These are phyloP conservation scores for Masnerella sp. DNA, from an alignment of 2,888 invertebrate genomes.

Conservation along the genomic window DNA sequence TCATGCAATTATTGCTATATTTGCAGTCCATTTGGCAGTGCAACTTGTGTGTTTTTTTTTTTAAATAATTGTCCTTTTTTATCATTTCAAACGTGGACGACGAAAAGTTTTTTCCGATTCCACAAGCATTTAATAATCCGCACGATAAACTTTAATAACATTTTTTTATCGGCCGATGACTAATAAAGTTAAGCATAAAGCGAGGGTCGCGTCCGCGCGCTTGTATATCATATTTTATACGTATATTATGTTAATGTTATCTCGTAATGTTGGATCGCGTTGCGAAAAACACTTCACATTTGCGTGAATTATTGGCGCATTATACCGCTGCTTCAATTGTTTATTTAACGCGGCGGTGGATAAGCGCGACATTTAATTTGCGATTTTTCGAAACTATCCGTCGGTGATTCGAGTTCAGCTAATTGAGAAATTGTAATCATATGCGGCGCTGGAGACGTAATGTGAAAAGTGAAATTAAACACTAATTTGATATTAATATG, in stretches of 20 bases:
- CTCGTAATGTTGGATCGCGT: slow-evolving; percentile 14
- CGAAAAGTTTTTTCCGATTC: slow-evolving; percentile 32
- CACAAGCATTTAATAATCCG: slow-evolving; percentile 27
- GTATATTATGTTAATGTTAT: slow-evolving; percentile 48
- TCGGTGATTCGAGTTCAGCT: too few relatives aligned
- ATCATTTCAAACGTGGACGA: too few relatives aligned
- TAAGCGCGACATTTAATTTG: background rate
- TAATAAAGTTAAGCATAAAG: slow-evolving; percentile 29
- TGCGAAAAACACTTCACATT: slow-evolving; percentile 44
- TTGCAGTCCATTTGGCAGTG: too few relatives aligned
- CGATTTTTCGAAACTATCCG: too few relatives aligned
- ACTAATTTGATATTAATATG: slow-evolving; percentile 1
- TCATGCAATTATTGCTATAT: too few relatives aligned
- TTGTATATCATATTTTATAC: slow-evolving; percentile 25
- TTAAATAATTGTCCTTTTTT: too few relatives aligned
- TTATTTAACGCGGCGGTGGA: slow-evolving; percentile 25
- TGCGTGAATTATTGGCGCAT: slow-evolving; percentile 36
- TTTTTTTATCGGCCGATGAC: slow-evolving; percentile 23
- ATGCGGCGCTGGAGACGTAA: too few relatives aligned
- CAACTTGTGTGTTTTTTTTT: too few relatives aligned
- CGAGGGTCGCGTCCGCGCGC: slow-evolving; percentile 1
- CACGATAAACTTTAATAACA: slow-evolving; percentile 40
- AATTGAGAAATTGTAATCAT: too few relatives aligned
- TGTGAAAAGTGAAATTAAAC: too few relatives aligned
- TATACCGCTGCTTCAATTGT: slow-evolving; percentile 18